Base-by-base conservation (phyloP, 1,140 invertebrate genomes). In the Temnothorax longispinosus region DNA sequence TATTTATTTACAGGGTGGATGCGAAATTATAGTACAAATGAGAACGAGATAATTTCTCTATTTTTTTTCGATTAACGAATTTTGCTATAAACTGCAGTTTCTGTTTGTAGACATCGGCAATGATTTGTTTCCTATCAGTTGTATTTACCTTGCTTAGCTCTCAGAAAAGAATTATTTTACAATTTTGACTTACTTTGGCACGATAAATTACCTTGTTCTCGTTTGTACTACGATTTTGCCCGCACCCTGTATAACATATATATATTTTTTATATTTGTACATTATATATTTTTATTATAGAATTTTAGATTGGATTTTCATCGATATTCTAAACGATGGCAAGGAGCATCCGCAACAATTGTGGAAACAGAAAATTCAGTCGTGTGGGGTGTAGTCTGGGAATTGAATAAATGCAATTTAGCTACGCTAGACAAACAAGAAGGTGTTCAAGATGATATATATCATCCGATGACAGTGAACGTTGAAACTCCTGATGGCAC, bases 321-420 rank as follows among this genome's bases (percentile, higher is more conserved):
- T 41, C 96, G 95, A 54, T 96, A 96, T 91, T 97, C 96, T n/a
- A 94, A 96, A 72, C 93, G 96, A 88, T 98, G 98, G 98, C 92
- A 96, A 85, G 98, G 98, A 44, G 94, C 96, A 38, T 96, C 97
- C 8, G 97, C 98, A 1, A 98, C 98, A 13, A 97, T 98, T 89
- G 96, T 97, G 4, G 96, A 97, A 21, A 96, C 95, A 52, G 60
- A 94, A 38, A 93, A 95, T 38, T 91, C 93, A 27, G 90, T 96
- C 89, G 96, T 98, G 3, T 98, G 97, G 97, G 98, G 98, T 54
- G 97, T 97, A 54, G 93, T 99, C 64, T 99, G 98, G 98, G 96
- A 97, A 95, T 94, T 98, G 75, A 93, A 97, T 88, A 95, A 96
- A 21, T 93, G 93, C 52, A 96, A 98, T 91, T 95, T 97, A 91